Conservation (phyloP, 1,140 invertebrate genomes). For the Linepithema humile region DNA sequence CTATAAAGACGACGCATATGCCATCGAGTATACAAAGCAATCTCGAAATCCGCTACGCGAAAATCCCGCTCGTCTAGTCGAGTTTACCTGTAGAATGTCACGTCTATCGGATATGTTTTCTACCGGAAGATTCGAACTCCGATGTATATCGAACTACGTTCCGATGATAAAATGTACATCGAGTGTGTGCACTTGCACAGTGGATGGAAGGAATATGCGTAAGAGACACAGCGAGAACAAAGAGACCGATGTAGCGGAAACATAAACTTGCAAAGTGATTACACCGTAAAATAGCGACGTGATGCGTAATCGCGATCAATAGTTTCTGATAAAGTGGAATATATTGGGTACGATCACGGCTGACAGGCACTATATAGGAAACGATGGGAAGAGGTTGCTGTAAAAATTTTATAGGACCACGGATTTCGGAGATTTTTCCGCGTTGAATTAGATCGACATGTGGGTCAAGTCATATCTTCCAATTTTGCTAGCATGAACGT, state of each 20-base stretch:
- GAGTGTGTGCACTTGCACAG: neutral
- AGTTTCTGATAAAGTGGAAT: neutral
- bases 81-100: slow-evolving; percentile 48
- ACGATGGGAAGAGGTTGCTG: neutral
- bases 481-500: neutral
- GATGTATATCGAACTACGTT: slow-evolving; percentile 15
- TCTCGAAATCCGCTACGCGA: slow-evolving; percentile 45
- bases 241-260: neutral
- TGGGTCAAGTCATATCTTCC: neutral
- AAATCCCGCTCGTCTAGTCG: slow-evolving; percentile 34
- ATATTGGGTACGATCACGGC: neutral
- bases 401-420: slow-evolving; percentile 20
- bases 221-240: neutral
- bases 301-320: neutral
- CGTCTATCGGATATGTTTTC: slow-evolving; percentile 53
- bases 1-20: slow-evolving; percentile 44
- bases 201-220: neutral
- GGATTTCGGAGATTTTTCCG: neutral
- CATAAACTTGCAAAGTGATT: neutral
- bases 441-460: neutral
- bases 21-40: slow-evolving; percentile 49
- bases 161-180: slow-evolving; percentile 38
- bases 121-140: slow-evolving; percentile 14
- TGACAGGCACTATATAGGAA: neutral
- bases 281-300: neutral